These are phyloP conservation scores for Metallyticus violacea DNA, from an alignment of 2,888 invertebrate species.

Conservation along the genomic window DNA sequence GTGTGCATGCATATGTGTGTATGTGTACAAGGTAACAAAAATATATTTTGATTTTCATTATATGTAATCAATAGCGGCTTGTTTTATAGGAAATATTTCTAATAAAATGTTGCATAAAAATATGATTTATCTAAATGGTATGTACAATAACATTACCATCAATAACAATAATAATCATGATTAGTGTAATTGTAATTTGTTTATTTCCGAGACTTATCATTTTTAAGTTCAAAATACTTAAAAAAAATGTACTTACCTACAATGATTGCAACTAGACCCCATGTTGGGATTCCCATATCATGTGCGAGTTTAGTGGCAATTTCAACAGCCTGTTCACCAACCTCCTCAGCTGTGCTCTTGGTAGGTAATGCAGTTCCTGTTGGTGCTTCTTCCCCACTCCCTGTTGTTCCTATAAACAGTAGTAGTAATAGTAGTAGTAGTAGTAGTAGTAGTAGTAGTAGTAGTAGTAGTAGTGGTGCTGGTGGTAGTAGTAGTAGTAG, in stretches of 20 bases:
- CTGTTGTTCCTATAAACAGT: neutral
- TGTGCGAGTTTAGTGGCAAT: constrained; percentile 62
- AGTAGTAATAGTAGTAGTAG: neutral
- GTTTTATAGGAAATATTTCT: too few relatives aligned
- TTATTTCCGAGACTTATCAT: neutral
- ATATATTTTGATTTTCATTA: too few relatives aligned
- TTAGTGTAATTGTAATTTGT: too few relatives aligned
- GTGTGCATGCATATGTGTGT: too few relatives aligned
- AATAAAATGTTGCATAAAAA: too few relatives aligned
- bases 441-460: neutral
- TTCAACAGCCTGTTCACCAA: constrained; percentile 54
- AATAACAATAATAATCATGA: too few relatives aligned
- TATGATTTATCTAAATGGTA: too few relatives aligned
- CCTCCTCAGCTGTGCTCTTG: constrained; percentile 42
- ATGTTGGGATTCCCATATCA: constrained; percentile 75
- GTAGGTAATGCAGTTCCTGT: constrained; percentile 31
- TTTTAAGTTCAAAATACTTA: neutral
- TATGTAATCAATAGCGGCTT: too few relatives aligned
- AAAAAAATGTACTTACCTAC: constrained; percentile 59
- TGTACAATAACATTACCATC: too few relatives aligned
- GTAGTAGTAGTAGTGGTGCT: neutral
- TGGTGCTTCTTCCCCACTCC: neutral
- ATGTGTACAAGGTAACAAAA: too few relatives aligned
- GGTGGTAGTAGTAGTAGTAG: neutral
- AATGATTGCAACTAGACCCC: constrained; percentile 81